A percentile compares a stretch with the other conserved stretches of the same genome.
These are phyloP conservation scores for Mobula birostris DNA, from an alignment of 2,113 vertebrate species.

Conservation along the genomic window DNA sequence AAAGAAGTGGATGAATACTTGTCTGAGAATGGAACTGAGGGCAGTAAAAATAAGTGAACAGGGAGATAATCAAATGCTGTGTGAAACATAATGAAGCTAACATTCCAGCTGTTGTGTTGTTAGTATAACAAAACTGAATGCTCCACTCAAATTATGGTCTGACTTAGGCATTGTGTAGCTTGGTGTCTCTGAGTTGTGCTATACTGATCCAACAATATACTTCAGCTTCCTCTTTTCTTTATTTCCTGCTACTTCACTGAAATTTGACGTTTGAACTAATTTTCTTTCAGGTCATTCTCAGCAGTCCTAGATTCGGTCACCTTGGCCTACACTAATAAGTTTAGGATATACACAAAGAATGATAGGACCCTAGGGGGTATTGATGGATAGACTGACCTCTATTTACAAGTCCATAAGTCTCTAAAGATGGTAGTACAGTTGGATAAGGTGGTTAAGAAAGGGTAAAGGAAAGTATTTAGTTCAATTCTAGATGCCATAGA, in stretches of 20 bases:
- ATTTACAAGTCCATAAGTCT: too few relatives aligned
- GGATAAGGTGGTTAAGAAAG: too few relatives aligned
- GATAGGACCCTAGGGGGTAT: too few relatives aligned
- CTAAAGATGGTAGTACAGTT: too few relatives aligned
- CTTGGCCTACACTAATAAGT: neutral
- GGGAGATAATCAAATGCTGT: neutral
- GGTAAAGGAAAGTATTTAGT: too few relatives aligned
- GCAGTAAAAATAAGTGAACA: neutral
- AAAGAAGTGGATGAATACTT: neutral
- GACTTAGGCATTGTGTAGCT: neutral
- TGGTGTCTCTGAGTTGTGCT: neutral
- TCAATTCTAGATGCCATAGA: too few relatives aligned
- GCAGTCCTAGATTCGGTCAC: neutral
- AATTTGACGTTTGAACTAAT: neutral
- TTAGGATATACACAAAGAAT: too few relatives aligned
- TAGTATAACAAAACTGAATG: neutral
- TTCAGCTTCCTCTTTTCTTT: neutral
- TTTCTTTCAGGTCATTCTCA: neutral
- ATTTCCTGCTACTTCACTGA: neutral
- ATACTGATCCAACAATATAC: neutral
- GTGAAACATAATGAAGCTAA: neutral
- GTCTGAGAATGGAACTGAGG: neutral
- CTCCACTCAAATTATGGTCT: neutral
- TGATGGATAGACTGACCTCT: too few relatives aligned
- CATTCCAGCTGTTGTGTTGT: neutral